These are phyloP conservation scores for Carassius carassius DNA, from an alignment of 2,113 vertebrate genomes.

Conservation along the genomic window DNA sequence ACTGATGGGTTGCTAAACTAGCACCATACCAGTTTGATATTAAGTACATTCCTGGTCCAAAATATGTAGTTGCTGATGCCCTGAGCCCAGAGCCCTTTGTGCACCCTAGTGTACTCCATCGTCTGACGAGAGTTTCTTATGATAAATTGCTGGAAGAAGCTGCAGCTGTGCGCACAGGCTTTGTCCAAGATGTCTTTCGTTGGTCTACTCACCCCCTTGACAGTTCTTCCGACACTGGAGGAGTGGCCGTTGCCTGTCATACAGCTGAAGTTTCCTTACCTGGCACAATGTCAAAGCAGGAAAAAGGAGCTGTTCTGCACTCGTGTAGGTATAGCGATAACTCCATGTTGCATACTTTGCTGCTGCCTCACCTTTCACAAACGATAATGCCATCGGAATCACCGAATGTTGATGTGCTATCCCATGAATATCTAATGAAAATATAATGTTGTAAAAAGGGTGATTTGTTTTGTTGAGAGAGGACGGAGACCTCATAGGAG, in stretches of 20 bases:
- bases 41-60: background rate
- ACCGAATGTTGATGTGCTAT: background rate
- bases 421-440: background rate
- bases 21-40: background rate
- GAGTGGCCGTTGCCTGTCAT: too few relatives aligned
- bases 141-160: too few relatives aligned
- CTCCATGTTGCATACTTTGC: background rate
- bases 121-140: background rate
- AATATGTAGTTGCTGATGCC: background rate
- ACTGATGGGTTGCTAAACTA: conserved; percentile 16
- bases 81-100: background rate
- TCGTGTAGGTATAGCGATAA: background rate
- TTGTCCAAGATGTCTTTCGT: too few relatives aligned
- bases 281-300: background rate
- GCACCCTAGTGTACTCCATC: background rate
- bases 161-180: too few relatives aligned
- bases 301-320: conserved; percentile 18
- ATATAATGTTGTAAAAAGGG: background rate
- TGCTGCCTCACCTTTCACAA: background rate
- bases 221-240: too few relatives aligned
- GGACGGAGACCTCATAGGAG: background rate
- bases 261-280: too few relatives aligned
- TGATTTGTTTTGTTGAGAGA: background rate
- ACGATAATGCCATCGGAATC: background rate
- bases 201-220: too few relatives aligned